Evolutionary conservation across 2,797 vertebrate species (phyloP).

Genomic region (Orestias chungarensis): DNA sequence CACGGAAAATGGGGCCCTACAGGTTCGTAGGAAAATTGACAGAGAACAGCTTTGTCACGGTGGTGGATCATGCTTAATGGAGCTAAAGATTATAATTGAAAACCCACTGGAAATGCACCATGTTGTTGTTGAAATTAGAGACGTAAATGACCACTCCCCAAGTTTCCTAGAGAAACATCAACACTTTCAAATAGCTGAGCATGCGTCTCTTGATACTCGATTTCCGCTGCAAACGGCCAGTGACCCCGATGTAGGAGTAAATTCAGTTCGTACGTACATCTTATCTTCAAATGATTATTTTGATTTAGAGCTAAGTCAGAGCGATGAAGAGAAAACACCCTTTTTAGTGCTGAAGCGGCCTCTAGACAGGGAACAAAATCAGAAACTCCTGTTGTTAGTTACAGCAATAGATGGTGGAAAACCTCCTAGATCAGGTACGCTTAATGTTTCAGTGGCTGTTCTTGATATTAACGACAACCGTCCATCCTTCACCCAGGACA

Average conservation of each 20-base stretch:
- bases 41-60: constrained; percentile 77
- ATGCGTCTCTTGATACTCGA: constrained; percentile 35
- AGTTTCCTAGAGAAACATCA: constrained; percentile 59
- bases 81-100: constrained; percentile 81
- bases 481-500: constrained; percentile 49
- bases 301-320: constrained; percentile 68
- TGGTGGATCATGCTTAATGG: constrained; percentile 68
- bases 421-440: constrained; percentile 8
- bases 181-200: constrained; percentile 59
- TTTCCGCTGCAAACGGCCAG: constrained; percentile 78
- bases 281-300: constrained; percentile 62
- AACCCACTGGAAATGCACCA: constrained; percentile 81
- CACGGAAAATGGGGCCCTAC: constrained; percentile 75
- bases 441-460: constrained; percentile 59
- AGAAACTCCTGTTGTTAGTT: not conserved
- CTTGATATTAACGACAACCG: constrained; percentile 63
- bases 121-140: constrained; percentile 77
- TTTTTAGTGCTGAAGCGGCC: constrained; percentile 69
- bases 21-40: constrained; percentile 76
- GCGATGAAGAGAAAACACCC: constrained; percentile 72
- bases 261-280: constrained; percentile 65
- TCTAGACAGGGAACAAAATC: not conserved
- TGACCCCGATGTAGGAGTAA: constrained; percentile 77
- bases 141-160: constrained; percentile 81
- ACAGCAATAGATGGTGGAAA: constrained; percentile 20